Percentiles rank a stretch among this genome's conserved stretches.
phyloP scores from a whole-genome alignment of 2,888 invertebrate species.

The Idaea aversata region DNA sequence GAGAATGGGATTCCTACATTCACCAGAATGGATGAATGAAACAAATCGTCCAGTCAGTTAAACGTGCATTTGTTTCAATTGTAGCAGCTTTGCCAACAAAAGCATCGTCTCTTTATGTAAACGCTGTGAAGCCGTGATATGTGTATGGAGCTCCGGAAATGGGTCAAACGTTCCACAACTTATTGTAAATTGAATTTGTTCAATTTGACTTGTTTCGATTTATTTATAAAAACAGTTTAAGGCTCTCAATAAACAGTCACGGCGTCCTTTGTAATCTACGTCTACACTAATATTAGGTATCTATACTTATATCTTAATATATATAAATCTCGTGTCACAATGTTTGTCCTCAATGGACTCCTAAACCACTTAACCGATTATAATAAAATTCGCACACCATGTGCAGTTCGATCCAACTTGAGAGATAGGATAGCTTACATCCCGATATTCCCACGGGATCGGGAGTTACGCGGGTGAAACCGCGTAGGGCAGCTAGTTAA shows the following conservation, averaged over 20 bases:
- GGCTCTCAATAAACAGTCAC: slow-evolving; percentile 51
- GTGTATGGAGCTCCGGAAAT: slow-evolving; percentile 39
- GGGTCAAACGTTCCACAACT: slow-evolving; percentile 34
- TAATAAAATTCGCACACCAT: too few species aligned
- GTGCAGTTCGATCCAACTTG: too few species aligned
- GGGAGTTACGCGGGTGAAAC: too few species aligned
- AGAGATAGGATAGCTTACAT: too few species aligned
- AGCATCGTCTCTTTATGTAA: slow-evolving; percentile 42
- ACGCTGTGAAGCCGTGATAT: slow-evolving; percentile 40
- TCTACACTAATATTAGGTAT: too few species aligned
- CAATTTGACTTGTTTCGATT: not conserved
- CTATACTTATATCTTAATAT: too few species aligned
- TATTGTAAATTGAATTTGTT: slow-evolving; percentile 30
- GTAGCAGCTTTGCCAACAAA: slow-evolving; percentile 48
- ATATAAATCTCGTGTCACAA: too few species aligned
- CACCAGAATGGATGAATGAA: slow-evolving; percentile 32
- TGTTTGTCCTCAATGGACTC: too few species aligned
- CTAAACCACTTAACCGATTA: too few species aligned
- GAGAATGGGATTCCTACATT: slow-evolving; percentile 11
- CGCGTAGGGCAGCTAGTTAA: too few species aligned
- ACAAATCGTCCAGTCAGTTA: slow-evolving; percentile 35
- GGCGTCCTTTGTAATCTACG: slow-evolving; percentile 44
- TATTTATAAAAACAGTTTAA: not conserved
- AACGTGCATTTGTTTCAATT: slow-evolving; percentile 49
- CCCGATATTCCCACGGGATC: too few species aligned